Evolutionary conservation across 2,113 vertebrate species (phyloP).

Genomic region (Panthera tigris): DNA sequence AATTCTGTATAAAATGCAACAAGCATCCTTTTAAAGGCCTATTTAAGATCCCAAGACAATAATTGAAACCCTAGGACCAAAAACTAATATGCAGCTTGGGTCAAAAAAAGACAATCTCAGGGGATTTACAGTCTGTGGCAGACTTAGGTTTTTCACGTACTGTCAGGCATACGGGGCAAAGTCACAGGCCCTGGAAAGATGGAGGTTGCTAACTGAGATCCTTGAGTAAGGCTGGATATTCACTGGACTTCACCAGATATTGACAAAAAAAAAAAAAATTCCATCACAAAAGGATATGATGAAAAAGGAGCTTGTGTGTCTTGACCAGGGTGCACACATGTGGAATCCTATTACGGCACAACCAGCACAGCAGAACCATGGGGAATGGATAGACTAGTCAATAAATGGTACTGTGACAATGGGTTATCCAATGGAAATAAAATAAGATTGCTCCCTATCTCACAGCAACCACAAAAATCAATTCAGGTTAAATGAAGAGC

Average conservation of each 20-base stretch:
- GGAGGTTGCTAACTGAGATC: not conserved
- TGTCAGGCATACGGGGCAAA: not conserved
- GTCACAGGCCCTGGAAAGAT: not conserved
- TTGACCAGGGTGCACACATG: not conserved
- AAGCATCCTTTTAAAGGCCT: not conserved
- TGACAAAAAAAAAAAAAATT: not conserved
- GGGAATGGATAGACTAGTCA: too few relatives aligned
- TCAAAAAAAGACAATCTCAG: not conserved
- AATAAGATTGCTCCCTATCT: not conserved
- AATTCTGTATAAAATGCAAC: slow-evolving; percentile 1
- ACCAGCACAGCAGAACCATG: not conserved
- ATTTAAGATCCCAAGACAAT: not conserved
- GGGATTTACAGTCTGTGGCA: not conserved
- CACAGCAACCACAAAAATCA: not conserved
- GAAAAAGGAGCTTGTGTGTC: not conserved
- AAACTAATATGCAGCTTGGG: not conserved
- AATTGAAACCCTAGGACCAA: not conserved
- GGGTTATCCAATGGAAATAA: not conserved
- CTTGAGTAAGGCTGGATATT: not conserved
- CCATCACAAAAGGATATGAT: not conserved
- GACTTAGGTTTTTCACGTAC: not conserved
- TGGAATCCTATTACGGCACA: not conserved
- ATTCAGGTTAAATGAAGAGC: not conserved
- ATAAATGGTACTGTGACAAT: not conserved
- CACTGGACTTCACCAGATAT: not conserved